These are phyloP conservation scores for Eledone cirrhosa DNA, from an alignment of 2,888 invertebrate species.

Conservation along the genomic window DNA sequence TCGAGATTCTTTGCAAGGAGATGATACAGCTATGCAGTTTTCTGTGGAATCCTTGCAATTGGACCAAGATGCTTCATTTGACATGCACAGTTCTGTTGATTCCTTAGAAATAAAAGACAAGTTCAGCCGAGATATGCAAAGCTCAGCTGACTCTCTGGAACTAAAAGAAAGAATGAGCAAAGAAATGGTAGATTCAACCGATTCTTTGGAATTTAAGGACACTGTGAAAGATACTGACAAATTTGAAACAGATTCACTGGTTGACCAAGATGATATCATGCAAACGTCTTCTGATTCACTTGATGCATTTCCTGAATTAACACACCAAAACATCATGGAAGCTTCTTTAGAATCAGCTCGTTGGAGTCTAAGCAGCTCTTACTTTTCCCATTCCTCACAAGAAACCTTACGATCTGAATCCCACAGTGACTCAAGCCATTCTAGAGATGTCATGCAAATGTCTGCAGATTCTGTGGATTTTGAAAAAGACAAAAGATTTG, in stretches of 20 bases:
- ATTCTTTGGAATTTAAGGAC: slow-evolving; percentile 49
- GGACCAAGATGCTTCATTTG: slow-evolving; percentile 38
- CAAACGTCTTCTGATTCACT: slow-evolving; percentile 58
- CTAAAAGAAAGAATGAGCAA: slow-evolving; percentile 33
- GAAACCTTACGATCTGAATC: slow-evolving; percentile 56
- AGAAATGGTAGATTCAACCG: slow-evolving; percentile 49
- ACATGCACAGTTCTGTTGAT: slow-evolving; percentile 42
- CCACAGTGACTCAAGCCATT: slow-evolving; percentile 50
- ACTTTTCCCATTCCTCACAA: slow-evolving; percentile 52
- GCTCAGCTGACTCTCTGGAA: slow-evolving; percentile 47
- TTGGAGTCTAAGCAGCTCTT: slow-evolving; percentile 58
- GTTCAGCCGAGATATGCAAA: slow-evolving; percentile 35
- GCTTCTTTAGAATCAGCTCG: slow-evolving; percentile 47
- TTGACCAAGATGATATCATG: slow-evolving; percentile 47
- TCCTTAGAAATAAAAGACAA: slow-evolving; percentile 35
- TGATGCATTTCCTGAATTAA: slow-evolving; percentile 42
- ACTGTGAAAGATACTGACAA: slow-evolving; percentile 40
- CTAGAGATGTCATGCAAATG: slow-evolving; percentile 60
- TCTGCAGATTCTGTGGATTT: slow-evolving; percentile 61
- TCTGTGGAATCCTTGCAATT: slow-evolving; percentile 54
- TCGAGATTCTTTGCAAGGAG: slow-evolving; percentile 52
- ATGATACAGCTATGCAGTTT: slow-evolving; percentile 52
- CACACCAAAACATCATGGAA: slow-evolving; percentile 44
- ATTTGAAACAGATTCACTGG: slow-evolving; percentile 47
- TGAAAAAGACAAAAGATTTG: slow-evolving; percentile 24